These are phyloP conservation scores for Rhipidura dahli DNA, from an alignment of 2,113 vertebrate genomes.

Conservation along the genomic window DNA sequence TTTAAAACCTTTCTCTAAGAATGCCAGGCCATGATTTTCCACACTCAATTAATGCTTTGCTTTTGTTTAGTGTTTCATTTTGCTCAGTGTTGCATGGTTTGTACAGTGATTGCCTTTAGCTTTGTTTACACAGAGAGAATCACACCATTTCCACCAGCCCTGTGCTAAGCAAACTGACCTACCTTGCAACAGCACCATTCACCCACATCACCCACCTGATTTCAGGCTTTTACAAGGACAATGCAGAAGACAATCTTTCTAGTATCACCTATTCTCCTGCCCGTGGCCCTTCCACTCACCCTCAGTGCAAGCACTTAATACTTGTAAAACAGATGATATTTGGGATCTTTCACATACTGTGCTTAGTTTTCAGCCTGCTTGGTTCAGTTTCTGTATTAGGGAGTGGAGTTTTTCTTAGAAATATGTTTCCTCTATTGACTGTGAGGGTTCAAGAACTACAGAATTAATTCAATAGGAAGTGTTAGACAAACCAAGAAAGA, in stretches of 20 bases:
- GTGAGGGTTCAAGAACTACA: background rate
- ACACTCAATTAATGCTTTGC: background rate
- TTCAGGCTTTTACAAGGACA: background rate
- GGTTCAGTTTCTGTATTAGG: background rate
- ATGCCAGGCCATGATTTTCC: background rate
- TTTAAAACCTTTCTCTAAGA: background rate
- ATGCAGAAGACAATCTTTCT: background rate
- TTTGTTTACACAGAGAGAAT: background rate
- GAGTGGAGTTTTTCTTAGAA: background rate
- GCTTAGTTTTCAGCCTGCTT: background rate
- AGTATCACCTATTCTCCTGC: background rate
- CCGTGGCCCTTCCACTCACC: accelerated
- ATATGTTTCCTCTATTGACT: background rate
- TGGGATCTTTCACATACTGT: background rate
- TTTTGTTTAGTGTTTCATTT: background rate
- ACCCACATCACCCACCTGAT: background rate
- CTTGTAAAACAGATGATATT: background rate
- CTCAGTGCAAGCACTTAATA: background rate
- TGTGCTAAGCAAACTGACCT: background rate
- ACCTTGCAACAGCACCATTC: background rate
- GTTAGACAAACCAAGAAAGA: background rate
- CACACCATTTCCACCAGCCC: background rate
- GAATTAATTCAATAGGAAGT: background rate
- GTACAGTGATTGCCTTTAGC: background rate
- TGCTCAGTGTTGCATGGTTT: background rate